Evolutionary conservation across 1,140 invertebrate genomes (phyloP).

Genomic region (Limonius californicus): DNA sequence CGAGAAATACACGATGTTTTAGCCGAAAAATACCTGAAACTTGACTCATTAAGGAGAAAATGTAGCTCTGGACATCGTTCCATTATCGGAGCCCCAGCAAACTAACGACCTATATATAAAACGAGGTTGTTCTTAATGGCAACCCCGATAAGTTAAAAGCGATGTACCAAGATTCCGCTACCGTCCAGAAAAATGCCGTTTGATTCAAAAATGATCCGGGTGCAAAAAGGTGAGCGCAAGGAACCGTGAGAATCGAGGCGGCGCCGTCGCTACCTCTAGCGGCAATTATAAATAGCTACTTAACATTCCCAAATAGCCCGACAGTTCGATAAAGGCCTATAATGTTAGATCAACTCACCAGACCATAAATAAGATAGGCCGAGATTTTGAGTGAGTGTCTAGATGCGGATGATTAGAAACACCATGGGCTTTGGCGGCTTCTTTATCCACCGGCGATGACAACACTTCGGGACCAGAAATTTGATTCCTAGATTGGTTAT

Average conservation of each 20-base stretch:
- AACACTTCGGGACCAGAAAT: constrained; percentile 29
- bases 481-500: constrained; percentile 29
- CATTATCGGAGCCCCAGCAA: constrained; percentile 7
- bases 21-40: constrained; percentile 1
- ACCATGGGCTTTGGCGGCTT: constrained; percentile 23
- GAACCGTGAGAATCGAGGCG: constrained; percentile 18
- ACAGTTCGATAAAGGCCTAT: constrained; percentile 34
- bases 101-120: constrained; percentile 17
- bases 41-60: constrained; percentile 9
- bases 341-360: constrained; percentile 35
- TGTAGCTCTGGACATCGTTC: neutral
- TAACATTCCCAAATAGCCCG: constrained; percentile 36
- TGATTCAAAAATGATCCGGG: constrained; percentile 3
- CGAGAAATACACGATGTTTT: constrained; percentile 5
- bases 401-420: constrained; percentile 35
- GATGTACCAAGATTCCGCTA: constrained; percentile 21
- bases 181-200: constrained; percentile 15
- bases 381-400: constrained; percentile 41
- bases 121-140: constrained; percentile 17
- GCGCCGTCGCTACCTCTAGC: constrained; percentile 26
- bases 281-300: constrained; percentile 41
- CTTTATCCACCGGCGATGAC: constrained; percentile 28
- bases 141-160: constrained; percentile 21
- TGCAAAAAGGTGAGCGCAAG: neutral
- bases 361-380: constrained; percentile 41